phyloP scores from a whole-genome alignment of 2,888 invertebrate genomes.

The Mythimna impura region DNA sequence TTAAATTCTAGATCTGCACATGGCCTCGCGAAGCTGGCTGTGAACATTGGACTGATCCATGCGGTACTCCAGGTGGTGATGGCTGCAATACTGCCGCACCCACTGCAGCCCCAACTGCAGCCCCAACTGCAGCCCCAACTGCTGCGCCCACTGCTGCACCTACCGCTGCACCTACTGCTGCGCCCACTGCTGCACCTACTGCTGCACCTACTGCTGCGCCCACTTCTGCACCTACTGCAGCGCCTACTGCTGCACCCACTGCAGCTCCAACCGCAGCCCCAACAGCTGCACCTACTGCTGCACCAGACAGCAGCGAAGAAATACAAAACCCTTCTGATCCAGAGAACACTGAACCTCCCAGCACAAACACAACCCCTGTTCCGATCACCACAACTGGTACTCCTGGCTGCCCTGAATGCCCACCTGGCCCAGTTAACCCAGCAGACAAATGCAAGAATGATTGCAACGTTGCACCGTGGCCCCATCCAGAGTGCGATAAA shows the following conservation, averaged over 20 bases:
- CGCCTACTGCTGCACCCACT: not conserved
- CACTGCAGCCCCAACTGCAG: not conserved
- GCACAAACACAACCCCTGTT: not conserved
- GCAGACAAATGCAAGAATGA: constrained; percentile 68
- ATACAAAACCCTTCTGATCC: too few relatives aligned
- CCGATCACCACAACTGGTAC: not conserved
- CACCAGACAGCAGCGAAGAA: not conserved
- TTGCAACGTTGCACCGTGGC: constrained; percentile 82
- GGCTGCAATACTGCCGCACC: not conserved
- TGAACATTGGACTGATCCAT: constrained; percentile 1
- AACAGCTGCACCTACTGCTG: not conserved
- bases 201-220: not conserved
- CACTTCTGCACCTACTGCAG: not conserved
- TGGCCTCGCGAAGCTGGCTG: constrained; percentile 6
- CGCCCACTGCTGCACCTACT: not conserved
- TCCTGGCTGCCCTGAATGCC: not conserved
- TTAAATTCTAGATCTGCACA: not conserved
- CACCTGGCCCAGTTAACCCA: constrained; percentile 5
- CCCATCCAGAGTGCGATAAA: constrained; percentile 83
- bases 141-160: not conserved
- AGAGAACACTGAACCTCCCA: not conserved
- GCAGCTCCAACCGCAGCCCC: not conserved
- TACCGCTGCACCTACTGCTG: not conserved
- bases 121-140: too few relatives aligned
- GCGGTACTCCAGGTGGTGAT: not conserved